These are phyloP conservation scores for Xylophagus ater DNA, from an alignment of 2,888 invertebrate genomes.

Conservation along the genomic window DNA sequence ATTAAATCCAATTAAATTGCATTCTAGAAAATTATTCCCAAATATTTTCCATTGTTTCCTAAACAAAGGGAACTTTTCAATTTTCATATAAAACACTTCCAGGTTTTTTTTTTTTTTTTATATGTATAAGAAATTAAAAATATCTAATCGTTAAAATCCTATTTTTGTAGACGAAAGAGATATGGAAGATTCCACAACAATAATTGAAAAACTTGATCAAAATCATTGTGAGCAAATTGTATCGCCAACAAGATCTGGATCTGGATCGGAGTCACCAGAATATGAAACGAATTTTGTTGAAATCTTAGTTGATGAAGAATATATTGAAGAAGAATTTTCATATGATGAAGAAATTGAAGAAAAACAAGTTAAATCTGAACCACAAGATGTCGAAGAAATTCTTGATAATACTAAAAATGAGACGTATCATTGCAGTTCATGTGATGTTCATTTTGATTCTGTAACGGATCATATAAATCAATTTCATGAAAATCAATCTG, in stretches of 20 bases:
- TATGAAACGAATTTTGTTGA: conserved; percentile 5
- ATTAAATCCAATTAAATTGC: too few relatives aligned
- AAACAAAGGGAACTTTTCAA: too few relatives aligned
- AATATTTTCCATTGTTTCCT: too few relatives aligned
- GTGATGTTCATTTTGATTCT: conserved; percentile 11
- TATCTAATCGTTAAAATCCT: too few relatives aligned
- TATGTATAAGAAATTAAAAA: too few relatives aligned
- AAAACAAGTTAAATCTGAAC: neutral
- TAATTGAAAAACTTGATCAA: too few relatives aligned
- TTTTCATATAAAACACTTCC: too few relatives aligned
- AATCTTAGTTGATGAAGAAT: conserved; percentile 3
- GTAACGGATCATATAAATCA: conserved; percentile 12
- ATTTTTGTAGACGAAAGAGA: neutral
- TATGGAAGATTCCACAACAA: neutral
- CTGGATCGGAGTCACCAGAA: too few relatives aligned
- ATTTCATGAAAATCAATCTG: conserved; percentile 13
- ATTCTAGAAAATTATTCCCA: too few relatives aligned
- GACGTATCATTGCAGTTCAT: conserved; percentile 14
- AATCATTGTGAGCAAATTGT: too few relatives aligned
- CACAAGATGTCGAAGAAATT: neutral
- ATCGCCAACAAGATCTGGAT: too few relatives aligned
- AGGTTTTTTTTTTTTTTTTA: too few relatives aligned
- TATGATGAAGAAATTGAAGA: conserved; percentile 1
- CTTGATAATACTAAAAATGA: neutral
- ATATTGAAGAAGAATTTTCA: conserved; percentile 1